Conservation (phyloP, 2,113 vertebrate genomes). For the Onychostruthus taczanowskii region DNA sequence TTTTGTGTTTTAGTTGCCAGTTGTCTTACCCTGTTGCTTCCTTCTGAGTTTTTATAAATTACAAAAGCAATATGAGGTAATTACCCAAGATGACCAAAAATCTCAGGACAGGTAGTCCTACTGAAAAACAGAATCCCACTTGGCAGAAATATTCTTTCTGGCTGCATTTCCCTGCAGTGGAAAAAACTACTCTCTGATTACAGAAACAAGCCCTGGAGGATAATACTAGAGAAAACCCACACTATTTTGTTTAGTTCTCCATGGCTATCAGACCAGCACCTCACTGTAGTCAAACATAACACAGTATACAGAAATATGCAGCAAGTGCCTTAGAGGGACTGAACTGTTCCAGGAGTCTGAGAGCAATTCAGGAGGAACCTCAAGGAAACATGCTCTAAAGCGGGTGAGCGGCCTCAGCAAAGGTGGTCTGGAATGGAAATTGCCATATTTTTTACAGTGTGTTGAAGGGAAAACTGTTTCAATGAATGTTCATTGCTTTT, state of each 20-base stretch:
- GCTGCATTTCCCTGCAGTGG: not conserved
- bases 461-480: not conserved
- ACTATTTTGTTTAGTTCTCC: not conserved
- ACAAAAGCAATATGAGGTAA: not conserved
- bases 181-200: not conserved
- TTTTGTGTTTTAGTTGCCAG: not conserved
- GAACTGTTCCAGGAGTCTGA: not conserved
- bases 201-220: not conserved
- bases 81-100: not conserved
- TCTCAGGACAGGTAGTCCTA: not conserved
- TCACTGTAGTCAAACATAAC: not conserved
- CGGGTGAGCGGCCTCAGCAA: not conserved
- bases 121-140: not conserved
- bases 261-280: not conserved
- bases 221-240: not conserved
- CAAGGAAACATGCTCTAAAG: not conserved
- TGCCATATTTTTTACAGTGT: not conserved
- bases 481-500: not conserved
- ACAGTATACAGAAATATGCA: not conserved
- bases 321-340: not conserved
- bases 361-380: not conserved
- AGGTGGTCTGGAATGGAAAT: not conserved
- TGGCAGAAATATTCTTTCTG: not conserved
- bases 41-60: not conserved
- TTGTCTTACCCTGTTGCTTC: not conserved